Base-by-base conservation (phyloP, 2,113 vertebrate genomes). In the Mustela nigripes region DNA sequence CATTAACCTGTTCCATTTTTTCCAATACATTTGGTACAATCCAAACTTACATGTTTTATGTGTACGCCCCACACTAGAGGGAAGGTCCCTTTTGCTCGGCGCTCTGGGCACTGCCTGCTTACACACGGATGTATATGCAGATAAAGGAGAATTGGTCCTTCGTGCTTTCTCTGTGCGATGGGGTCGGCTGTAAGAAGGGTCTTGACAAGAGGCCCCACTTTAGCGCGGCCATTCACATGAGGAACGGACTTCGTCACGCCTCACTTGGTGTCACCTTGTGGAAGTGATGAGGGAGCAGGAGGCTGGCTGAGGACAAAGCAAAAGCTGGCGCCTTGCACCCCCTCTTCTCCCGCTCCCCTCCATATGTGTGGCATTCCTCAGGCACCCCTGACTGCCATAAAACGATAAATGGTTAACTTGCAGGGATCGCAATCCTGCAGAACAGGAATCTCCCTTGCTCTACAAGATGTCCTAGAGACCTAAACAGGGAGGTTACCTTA, bases 241-340 rank as follows among this genome's bases (percentile, higher is more conserved):
- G 39, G 73, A 58, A 21, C 0, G 0, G 0, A 18, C 4, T 28
- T 39, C 4, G 2, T 74, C 11, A 1, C 4, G 24, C 62, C 12
- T 92, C n/a, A 10, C 53, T 53, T 53, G 7, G 15, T 22, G 31
- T 12, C 22, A 63, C 67, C 12, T 9, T 21, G 12, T 15, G 58
- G 87, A 33, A n/a, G n/a, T n/a, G n/a, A n/a, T n/a, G n/a, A n/a
- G n/a, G n/a, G n/a, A n/a, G n/a, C n/a, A n/a, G n/a, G n/a, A n/a
- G n/a, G n/a, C n/a, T n/a, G n/a, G n/a, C n/a, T n/a, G n/a, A n/a
- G n/a, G n/a, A n/a, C n/a, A n/a, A n/a, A n/a, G n/a, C n/a, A n/a
- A n/a, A n/a, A n/a, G n/a, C n/a, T n/a, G n/a, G n/a, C n/a, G n/a
- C n/a, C n/a, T n/a, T n/a, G n/a, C n/a, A n/a, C n/a, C n/a, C n/a